phyloP scores from a whole-genome alignment of 2,888 invertebrate species.

The Agonopterix subpropinquella region DNA sequence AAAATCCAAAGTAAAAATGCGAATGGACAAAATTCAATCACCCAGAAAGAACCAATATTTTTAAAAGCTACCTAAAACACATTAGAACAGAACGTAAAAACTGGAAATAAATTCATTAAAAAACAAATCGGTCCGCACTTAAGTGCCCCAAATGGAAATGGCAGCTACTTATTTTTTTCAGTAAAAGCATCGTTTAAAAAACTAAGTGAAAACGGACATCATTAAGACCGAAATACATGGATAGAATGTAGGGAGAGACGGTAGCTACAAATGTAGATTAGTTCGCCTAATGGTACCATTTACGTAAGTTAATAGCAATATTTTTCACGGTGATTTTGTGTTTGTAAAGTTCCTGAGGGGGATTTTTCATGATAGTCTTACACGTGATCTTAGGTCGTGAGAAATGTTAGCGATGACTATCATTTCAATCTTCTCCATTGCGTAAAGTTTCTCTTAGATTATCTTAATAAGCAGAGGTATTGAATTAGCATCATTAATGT shows the following conservation, averaged over 20 bases:
- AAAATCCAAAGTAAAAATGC: no score
- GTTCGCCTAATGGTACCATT: slow-evolving; percentile 59
- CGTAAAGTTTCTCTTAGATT: slow-evolving; percentile 1
- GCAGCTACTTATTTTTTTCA: slow-evolving; percentile 50
- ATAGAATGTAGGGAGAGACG: slow-evolving; percentile 34
- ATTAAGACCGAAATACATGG: slow-evolving; percentile 32
- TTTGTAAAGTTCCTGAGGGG: neutral
- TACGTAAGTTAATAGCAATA: slow-evolving; percentile 31
- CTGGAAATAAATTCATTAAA: slow-evolving; percentile 36
- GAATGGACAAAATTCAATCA: no score
- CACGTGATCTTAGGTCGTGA: slow-evolving; percentile 8
- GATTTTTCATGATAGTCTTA: neutral
- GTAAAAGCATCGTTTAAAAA: slow-evolving; percentile 57
- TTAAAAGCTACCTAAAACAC: slow-evolving; percentile 43
- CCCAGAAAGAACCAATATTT: slow-evolving; percentile 24
- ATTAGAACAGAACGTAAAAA: slow-evolving; percentile 42
- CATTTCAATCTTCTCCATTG: slow-evolving; percentile 6
- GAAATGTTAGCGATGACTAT: slow-evolving; percentile 13
- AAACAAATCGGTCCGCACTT: slow-evolving; percentile 45
- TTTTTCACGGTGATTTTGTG: slow-evolving; percentile 24
- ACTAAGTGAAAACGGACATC: slow-evolving; percentile 53
- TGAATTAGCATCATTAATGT: slow-evolving; percentile 1
- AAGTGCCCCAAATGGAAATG: slow-evolving; percentile 59
- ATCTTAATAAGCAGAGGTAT: slow-evolving; percentile 3
- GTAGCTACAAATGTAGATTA: slow-evolving; percentile 55